These are phyloP conservation scores for Daktulosphaira vitifoliae DNA, from an alignment of 1,140 invertebrate genomes.

Conservation along the genomic window DNA sequence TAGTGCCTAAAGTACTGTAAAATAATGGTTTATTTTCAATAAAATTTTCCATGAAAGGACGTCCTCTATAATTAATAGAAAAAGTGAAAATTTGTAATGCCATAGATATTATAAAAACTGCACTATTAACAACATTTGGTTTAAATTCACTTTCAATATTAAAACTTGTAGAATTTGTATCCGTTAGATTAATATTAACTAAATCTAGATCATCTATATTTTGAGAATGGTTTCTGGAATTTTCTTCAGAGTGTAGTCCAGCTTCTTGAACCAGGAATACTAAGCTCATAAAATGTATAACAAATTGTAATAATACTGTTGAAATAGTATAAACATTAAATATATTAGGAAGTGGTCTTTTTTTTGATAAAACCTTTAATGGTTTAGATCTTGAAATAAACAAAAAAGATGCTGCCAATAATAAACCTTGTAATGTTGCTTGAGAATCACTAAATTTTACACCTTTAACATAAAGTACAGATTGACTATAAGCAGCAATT, in stretches of 20 bases:
- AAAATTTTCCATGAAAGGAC: conserved; percentile 97
- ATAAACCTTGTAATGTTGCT: conserved; percentile 88
- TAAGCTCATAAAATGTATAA: conserved; percentile 86
- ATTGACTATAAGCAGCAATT: conserved; percentile 96
- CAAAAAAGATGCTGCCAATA: conserved; percentile 91
- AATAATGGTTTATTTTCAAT: conserved; percentile 83
- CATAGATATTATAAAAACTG: conserved; percentile 97
- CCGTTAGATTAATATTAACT: neutral
- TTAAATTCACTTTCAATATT: conserved; percentile 79
- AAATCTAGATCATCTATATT: neutral
- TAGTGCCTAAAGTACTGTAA: conserved; percentile 73
- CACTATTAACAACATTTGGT: conserved; percentile 91
- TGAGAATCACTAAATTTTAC: conserved; percentile 97
- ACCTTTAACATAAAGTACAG: conserved; percentile 94
- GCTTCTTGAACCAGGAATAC: conserved; percentile 83
- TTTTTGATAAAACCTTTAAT: conserved; percentile 77
- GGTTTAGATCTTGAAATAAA: conserved; percentile 99
- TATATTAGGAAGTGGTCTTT: conserved; percentile 94
- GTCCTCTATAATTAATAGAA: conserved; percentile 96
- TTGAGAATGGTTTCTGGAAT: neutral
- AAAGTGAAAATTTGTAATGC: conserved; percentile 95
- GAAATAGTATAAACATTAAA: conserved; percentile 96
- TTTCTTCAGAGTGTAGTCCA: conserved; percentile 40
- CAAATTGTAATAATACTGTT: conserved; percentile 91
- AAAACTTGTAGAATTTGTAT: conserved; percentile 35